These are phyloP conservation scores for Matsumyia berberina DNA, from an alignment of 2,888 invertebrate species.

Conservation along the genomic window DNA sequence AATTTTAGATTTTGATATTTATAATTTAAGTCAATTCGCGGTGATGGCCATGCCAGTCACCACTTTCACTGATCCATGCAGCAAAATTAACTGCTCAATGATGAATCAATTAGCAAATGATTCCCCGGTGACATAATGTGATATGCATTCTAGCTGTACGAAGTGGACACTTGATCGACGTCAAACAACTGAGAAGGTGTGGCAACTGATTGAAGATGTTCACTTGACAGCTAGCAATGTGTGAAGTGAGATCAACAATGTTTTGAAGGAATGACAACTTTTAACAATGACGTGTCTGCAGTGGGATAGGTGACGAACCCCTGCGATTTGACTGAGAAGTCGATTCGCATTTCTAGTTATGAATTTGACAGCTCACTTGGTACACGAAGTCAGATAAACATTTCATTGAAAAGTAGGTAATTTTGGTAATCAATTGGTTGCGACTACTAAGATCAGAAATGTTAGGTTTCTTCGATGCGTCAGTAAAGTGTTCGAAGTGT, in stretches of 20 bases:
- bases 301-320: no score
- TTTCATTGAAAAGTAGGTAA: no score
- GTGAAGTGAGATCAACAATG: not conserved
- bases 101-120: conserved; percentile 30
- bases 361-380: no score
- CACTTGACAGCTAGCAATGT: not conserved
- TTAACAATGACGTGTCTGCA: no score
- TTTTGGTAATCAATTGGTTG: no score
- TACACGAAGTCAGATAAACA: conserved; percentile 4
- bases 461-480: not conserved
- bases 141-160: not conserved
- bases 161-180: conserved; percentile 21
- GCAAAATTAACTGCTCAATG: conserved; percentile 3
- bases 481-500: not conserved
- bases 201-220: conserved; percentile 22
- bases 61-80: not conserved
- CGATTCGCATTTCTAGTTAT: no score
- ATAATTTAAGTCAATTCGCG: conserved; percentile 11
- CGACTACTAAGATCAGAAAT: no score
- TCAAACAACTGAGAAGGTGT: conserved; percentile 7
- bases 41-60: not conserved
- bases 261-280: no score
- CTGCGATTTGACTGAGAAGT: no score
- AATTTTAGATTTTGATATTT: conserved; percentile 20
- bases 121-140: not conserved